Base-by-base conservation (phyloP, 1,140 invertebrate species). In the Orussus abietinus region DNA sequence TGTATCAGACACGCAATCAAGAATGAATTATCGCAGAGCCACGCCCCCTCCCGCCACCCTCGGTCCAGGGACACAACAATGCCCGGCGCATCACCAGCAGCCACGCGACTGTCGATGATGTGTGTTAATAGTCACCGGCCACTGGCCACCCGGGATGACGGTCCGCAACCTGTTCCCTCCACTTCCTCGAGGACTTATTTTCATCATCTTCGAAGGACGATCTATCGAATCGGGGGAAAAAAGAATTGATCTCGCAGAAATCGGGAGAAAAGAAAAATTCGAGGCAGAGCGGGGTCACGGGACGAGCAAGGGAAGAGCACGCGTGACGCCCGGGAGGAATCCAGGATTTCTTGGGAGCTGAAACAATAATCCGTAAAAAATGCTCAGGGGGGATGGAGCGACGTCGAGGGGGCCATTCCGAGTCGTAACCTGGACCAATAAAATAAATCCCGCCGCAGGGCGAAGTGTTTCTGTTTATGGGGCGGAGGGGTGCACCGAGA, bases 1-100 rank as follows among this genome's bases (percentile, higher is more conserved):
- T 69, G 68, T 69, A 70, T 67, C 68, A 66, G 66, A 72, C 69
- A 69, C 66, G 66, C 59, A 67, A 72, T 72, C 69, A 69, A 61
- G 66, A 67, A 68, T 72, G 65, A 72, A 69, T 71, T 70, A 71
- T 67, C 56, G 59, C 43, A 42, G 41, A 38, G 51, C 59, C 62
- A 62, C 63, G 56, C 62, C 64, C 22, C n/a, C 11, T 60, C 57
- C 41, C 41, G 35, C 59, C 57, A 51, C 59, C 55, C 59, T 53
- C 54, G 56, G 38, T 57, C 53, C 50, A 57, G 45, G 30, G 34
- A 53, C 43, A 53, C 55, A 64, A 72, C 66, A 72, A 71, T 63
- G 57, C 61, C n/a, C 43, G 50, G 34, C 58, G 59, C 66, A 70
- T 73, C 69, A 73, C 49, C 47, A 64, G 53, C 69, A 70, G 66